Conservation (phyloP, 2,113 vertebrate species). For the human (Homo sapiens) region GRCh38 chr20:24295001-24295500, state of each 20-base stretch:
- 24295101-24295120: not conserved
- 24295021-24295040: not conserved
- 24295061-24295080: not conserved
- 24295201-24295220: not conserved
- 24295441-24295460: conserved; percentile 28
- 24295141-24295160: not conserved
- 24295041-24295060: not conserved
- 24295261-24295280: not conserved
- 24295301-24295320: not conserved
- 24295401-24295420: conserved; percentile 30
- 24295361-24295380: not conserved
- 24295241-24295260: not conserved
- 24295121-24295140: not conserved
- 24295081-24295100: not conserved
- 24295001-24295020: not conserved
- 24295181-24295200: not conserved
- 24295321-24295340: conserved; percentile 51
- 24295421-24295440: conserved; percentile 46
- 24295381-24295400: not conserved
- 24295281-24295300: conserved; percentile 40
- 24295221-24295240: not conserved
- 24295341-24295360: not conserved
- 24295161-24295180: not conserved
- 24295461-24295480: not conserved
- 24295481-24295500: not conserved